These are phyloP conservation scores for Ceratina calcarata DNA, from an alignment of 1,140 invertebrate species.

Conservation along the genomic window DNA sequence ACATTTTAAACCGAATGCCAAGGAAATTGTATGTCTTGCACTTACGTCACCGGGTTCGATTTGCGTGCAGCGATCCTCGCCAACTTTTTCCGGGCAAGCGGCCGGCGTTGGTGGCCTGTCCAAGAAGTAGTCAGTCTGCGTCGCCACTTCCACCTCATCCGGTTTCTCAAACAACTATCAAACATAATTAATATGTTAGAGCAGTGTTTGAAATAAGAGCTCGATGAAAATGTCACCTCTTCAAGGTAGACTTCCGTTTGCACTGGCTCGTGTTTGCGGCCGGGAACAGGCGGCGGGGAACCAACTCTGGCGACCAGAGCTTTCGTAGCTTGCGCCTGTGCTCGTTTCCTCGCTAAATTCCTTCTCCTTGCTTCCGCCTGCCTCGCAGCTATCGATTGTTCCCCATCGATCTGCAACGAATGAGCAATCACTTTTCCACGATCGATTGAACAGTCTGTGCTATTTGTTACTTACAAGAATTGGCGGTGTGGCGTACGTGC, in stretches of 20 bases:
- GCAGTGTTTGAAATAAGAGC: not conserved
- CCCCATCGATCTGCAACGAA: slow-evolving; percentile 80
- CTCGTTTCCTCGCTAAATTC: slow-evolving; percentile 82
- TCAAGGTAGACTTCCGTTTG: slow-evolving; percentile 94
- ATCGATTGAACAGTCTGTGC: not conserved
- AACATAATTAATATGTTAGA: not conserved
- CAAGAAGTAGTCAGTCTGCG: slow-evolving; percentile 92
- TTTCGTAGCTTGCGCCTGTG: slow-evolving; percentile 77
- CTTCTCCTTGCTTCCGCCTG: slow-evolving; percentile 83
- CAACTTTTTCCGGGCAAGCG: slow-evolving; percentile 88
- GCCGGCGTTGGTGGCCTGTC: slow-evolving; percentile 88
- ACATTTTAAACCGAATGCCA: not conserved
- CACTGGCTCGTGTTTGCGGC: slow-evolving; percentile 89
- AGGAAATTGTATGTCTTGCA: slow-evolving; percentile 35
- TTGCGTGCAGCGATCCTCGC: slow-evolving; percentile 90
- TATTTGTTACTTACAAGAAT: slow-evolving; percentile 74
- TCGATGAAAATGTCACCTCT: slow-evolving; percentile 81
- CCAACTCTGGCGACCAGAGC: slow-evolving; percentile 80
- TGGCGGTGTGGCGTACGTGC: slow-evolving; percentile 85
- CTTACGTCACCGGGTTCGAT: slow-evolving; percentile 92
- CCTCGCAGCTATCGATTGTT: slow-evolving; percentile 81
- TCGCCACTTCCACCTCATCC: slow-evolving; percentile 86
- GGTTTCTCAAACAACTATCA: slow-evolving; percentile 85
- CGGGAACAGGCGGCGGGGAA: slow-evolving; percentile 87
- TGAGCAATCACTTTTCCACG: not conserved